These are phyloP conservation scores for Oasisia sp. DNA, from an alignment of 2,888 invertebrate species.

Conservation along the genomic window DNA sequence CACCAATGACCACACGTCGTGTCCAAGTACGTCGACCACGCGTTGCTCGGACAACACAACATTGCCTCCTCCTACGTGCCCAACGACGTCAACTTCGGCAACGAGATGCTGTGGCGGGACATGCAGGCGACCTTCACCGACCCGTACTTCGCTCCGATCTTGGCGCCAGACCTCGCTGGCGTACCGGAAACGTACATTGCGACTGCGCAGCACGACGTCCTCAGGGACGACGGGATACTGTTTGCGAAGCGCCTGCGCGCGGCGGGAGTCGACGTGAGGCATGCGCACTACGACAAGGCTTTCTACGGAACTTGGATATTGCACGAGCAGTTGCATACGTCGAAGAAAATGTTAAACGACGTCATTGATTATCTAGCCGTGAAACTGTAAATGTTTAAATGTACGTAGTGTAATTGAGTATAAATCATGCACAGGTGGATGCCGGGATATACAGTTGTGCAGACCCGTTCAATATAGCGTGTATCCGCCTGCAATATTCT, in stretches of 20 bases:
- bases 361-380: slow-evolving; percentile 10
- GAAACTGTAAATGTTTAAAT: background rate
- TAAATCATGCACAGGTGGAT: background rate
- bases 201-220: slow-evolving; percentile 65
- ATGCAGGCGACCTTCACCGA: slow-evolving; percentile 46
- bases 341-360: background rate
- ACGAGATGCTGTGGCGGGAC: slow-evolving; percentile 33
- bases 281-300: slow-evolving; percentile 51
- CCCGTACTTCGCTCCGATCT: slow-evolving; percentile 62
- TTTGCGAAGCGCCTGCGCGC: slow-evolving; percentile 59
- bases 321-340: background rate
- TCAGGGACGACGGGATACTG: slow-evolving; percentile 65
- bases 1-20: slow-evolving; percentile 30
- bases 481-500: background rate
- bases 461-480: background rate
- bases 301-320: slow-evolving; percentile 47
- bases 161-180: slow-evolving; percentile 51
- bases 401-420: background rate
- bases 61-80: slow-evolving; percentile 26
- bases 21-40: slow-evolving; percentile 26
- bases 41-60: slow-evolving; percentile 24
- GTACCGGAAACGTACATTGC: slow-evolving; percentile 61
- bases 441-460: background rate
- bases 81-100: slow-evolving; percentile 23
- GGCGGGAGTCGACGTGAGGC: slow-evolving; percentile 52